These are phyloP conservation scores for Ethmia dodecea DNA, from an alignment of 2,888 invertebrate genomes.

Conservation along the genomic window DNA sequence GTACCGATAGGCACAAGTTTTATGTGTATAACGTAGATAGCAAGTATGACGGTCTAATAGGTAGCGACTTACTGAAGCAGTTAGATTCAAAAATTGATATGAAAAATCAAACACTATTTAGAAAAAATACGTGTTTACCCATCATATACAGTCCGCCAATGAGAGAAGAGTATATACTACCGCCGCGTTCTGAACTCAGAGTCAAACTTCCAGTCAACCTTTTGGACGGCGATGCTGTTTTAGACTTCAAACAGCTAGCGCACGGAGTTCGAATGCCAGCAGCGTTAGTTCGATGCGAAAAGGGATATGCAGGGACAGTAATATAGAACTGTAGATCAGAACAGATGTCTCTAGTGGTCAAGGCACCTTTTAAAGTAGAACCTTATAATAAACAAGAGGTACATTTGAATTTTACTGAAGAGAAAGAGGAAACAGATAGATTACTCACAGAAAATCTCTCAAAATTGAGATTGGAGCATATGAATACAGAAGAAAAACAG, in stretches of 20 bases:
- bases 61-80: constrained; percentile 15
- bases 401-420: too few species aligned
- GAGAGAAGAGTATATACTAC: background rate
- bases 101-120: constrained; percentile 4
- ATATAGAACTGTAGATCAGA: constrained; percentile 6
- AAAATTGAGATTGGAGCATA: constrained; percentile 4
- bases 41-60: constrained; percentile 18
- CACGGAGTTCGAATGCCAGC: constrained; percentile 10
- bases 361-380: constrained; percentile 5
- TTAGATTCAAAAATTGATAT: constrained; percentile 13
- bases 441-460: constrained; percentile 4
- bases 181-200: background rate
- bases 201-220: constrained; percentile 2
- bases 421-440: too few species aligned
- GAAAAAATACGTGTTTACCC: constrained; percentile 8
- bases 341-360: constrained; percentile 1
- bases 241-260: constrained; percentile 6
- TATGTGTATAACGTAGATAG: constrained; percentile 17
- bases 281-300: constrained; percentile 11
- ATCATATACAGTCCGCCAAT: constrained; percentile 13
- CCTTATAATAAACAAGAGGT: constrained; percentile 1
- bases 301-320: constrained; percentile 8
- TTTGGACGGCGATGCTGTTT: constrained; percentile 5
- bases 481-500: constrained; percentile 6
- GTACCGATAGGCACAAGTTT: constrained; percentile 14